Base-by-base conservation (phyloP, 2,797 vertebrate genomes). In the Poeciliopsis paucimaculata region DNA sequence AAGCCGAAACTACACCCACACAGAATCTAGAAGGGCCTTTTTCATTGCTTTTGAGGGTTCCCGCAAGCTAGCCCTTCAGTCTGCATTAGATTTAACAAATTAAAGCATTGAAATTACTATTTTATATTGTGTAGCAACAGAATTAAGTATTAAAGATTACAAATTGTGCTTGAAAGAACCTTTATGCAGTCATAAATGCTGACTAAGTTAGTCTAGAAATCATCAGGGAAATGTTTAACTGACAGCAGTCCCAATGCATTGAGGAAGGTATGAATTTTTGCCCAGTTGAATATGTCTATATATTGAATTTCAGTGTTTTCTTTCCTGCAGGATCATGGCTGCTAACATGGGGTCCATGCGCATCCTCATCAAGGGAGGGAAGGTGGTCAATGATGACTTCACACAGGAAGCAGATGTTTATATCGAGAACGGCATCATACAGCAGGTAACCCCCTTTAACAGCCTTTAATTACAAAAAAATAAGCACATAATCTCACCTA, bases 331-430 rank as follows among this genome's bases (percentile, higher is more conserved):
- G 96, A 94, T 90, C 87, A 97, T 97, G 97, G 96, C 97, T 82
- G 96, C 97, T 93, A 98, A 97, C 84, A 95, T 97, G 78, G 97
- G 97, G 87, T 97, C 96, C 23, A 96, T 98, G 94, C 94, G 98
- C 77, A 97, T 98, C 90, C 98, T 99, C 79, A 99, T 99, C 93
- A 99, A 99, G 91, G 98, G 98, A 82, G 98, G 98, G 64, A 98
- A 98, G 91, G 98, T 99, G 89, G 98, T 99, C 88, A 99, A 99
- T 0, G 98, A 99, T 16, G 98, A 99, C 94, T 98, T 97, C 92
- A 99, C 98, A 46, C 96, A 98, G 0, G 98, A 99, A 91, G 98
- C 98, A 0, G 98, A 99, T 0, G 98, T 99, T 82, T 99, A 99
- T 96, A 99, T 99, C 0, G 98, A 99, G 95, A 99, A 98, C 0